Percentiles rank a stretch among this genome's conserved stretches.
phyloP scores from a whole-genome alignment of 2,113 vertebrate species.

The Columba livia region DNA sequence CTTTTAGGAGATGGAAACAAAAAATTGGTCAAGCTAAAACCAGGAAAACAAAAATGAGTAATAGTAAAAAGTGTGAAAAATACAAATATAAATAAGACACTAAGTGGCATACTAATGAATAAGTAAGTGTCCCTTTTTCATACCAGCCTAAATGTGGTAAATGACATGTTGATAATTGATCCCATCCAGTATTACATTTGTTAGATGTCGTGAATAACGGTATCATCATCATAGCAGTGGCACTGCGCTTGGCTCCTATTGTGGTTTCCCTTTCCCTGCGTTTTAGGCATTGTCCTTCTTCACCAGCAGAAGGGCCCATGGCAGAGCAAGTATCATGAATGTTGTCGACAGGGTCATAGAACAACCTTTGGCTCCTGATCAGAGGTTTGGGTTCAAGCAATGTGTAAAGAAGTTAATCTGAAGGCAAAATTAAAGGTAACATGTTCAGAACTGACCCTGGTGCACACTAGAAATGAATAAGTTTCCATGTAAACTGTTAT shows the following conservation, averaged over 20 bases:
- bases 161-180: neutral
- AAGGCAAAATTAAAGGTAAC: neutral
- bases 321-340: neutral
- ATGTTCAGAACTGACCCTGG: neutral
- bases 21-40: neutral
- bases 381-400: neutral
- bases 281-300: neutral
- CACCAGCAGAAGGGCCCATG: neutral
- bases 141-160: neutral
- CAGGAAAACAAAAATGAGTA: neutral
- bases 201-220: neutral
- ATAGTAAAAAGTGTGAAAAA: neutral
- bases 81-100: neutral
- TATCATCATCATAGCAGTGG: neutral
- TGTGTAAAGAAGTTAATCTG: neutral
- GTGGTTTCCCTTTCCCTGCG: neutral
- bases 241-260: neutral
- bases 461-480: neutral
- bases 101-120: neutral
- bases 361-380: neutral
- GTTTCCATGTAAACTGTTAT: neutral
- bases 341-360: neutral
- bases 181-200: neutral
- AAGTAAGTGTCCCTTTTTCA: neutral
- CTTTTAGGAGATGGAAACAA: neutral